phyloP scores from a whole-genome alignment of 2,797 vertebrate species.

The Anomalospiza imberbis region DNA sequence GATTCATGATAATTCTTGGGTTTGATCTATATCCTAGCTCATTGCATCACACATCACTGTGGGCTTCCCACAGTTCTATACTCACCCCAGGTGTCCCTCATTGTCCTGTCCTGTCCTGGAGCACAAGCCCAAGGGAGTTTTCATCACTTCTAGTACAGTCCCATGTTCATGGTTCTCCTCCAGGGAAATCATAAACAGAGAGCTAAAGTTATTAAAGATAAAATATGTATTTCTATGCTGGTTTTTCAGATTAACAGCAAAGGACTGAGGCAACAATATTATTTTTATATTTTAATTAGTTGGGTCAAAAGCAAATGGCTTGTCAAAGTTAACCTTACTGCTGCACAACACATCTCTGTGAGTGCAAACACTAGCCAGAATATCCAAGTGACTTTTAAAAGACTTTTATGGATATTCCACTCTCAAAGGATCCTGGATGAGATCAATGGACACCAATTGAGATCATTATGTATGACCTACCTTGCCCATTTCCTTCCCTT shows the following conservation, averaged over 20 bases:
- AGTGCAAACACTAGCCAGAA: slow-evolving; percentile 7
- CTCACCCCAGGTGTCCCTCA: not conserved
- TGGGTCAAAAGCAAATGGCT: not conserved
- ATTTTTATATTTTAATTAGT: slow-evolving; percentile 2
- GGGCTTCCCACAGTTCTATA: not conserved
- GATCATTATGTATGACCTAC: slow-evolving; percentile 69
- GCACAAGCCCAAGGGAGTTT: not conserved
- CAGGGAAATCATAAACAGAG: not conserved
- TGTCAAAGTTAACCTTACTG: not conserved
- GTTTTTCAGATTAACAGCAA: not conserved
- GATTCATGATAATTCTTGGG: not conserved
- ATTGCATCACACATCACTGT: not conserved
- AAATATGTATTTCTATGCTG: not conserved
- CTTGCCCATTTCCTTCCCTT: slow-evolving; percentile 62
- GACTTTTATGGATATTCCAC: slow-evolving; percentile 58
- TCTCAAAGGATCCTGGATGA: slow-evolving; percentile 54
- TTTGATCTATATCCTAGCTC: not conserved
- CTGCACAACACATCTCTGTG: not conserved
- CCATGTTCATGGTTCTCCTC: not conserved
- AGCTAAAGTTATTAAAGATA: not conserved
- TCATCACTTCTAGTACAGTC: not conserved
- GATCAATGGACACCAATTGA: slow-evolving; percentile 45
- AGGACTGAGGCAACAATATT: not conserved
- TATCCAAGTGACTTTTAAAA: slow-evolving; percentile 57
- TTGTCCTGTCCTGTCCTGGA: not conserved